A percentile compares a stretch with the other conserved stretches of the same genome.
These are phyloP conservation scores for Oligia strigilis DNA, from an alignment of 2,888 invertebrate species.

Conservation along the genomic window DNA sequence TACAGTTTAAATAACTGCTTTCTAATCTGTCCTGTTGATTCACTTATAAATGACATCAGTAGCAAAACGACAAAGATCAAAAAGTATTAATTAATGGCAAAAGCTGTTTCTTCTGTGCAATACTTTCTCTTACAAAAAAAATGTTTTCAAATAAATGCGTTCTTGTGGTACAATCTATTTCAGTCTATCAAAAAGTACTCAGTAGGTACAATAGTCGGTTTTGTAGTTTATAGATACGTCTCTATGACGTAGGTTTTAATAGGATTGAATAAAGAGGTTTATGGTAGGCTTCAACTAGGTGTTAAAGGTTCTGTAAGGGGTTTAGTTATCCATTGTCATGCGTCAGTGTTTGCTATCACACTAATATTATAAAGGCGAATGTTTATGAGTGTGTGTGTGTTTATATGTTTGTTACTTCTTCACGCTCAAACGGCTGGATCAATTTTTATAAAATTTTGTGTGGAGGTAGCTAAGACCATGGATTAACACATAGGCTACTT, in stretches of 20 bases:
- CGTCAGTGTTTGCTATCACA: not conserved
- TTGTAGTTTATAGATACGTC: conserved; percentile 16
- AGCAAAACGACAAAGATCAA: not conserved
- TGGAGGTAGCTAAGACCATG: no score
- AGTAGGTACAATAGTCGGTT: conserved; percentile 7
- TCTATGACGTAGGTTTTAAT: conserved; percentile 46
- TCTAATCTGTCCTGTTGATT: conserved; percentile 19
- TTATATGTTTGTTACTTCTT: no score
- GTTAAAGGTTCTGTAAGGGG: conserved; percentile 46
- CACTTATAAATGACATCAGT: conserved; percentile 11
- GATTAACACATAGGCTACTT: no score
- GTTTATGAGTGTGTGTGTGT: no score
- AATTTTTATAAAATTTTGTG: no score
- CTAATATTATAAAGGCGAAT: no score
- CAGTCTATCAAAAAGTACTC: no score
- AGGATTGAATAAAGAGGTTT: conserved; percentile 59
- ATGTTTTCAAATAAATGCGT: not conserved
- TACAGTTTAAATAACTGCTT: not conserved
- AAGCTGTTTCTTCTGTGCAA: conserved; percentile 6
- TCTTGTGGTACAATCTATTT: conserved; percentile 15
- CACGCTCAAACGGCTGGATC: no score
- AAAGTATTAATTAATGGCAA: not conserved
- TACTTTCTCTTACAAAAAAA: conserved; percentile 37
- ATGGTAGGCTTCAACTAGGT: conserved; percentile 36
- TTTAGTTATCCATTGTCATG: not conserved